Conservation (phyloP, 2,888 invertebrate species). For the Dasypogon diadema region DNA sequence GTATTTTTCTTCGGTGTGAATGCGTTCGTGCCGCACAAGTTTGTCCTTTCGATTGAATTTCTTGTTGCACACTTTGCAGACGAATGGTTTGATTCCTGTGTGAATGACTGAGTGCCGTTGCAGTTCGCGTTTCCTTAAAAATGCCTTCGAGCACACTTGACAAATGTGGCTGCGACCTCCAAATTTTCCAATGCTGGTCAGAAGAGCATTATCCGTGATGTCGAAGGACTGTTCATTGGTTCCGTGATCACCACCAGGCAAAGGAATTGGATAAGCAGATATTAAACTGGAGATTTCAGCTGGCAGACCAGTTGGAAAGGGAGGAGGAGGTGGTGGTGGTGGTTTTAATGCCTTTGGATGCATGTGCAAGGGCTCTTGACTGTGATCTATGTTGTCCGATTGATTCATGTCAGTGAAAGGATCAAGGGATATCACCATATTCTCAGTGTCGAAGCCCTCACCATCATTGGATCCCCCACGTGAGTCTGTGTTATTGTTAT, state of each 20-base stretch:
- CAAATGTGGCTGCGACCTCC: constrained; percentile 68
- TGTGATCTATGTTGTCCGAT: background rate
- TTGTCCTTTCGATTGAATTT: constrained; percentile 79
- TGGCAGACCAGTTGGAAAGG: background rate
- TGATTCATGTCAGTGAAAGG: constrained; percentile 59
- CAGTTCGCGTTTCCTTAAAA: constrained; percentile 77
- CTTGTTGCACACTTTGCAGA: constrained; percentile 77
- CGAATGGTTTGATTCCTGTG: constrained; percentile 76
- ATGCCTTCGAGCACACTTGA: constrained; percentile 76
- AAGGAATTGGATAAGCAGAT: background rate
- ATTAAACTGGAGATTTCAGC: background rate
- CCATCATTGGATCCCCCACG: constrained; percentile 4
- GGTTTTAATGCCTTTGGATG: background rate
- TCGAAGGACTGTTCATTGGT: background rate
- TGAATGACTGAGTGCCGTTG: constrained; percentile 78
- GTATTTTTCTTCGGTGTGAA: constrained; percentile 75
- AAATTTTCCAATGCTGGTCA: background rate
- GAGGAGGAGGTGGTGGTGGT: too few species aligned
- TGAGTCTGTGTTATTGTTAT: background rate
- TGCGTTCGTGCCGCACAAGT: constrained; percentile 75
- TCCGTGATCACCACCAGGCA: background rate
- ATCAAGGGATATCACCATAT: constrained; percentile 60
- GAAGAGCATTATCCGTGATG: background rate
- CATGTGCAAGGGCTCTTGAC: background rate
- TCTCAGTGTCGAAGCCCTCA: constrained; percentile 54